Conservation (phyloP, 2,113 vertebrate genomes). For the Festucalex cinctus region DNA sequence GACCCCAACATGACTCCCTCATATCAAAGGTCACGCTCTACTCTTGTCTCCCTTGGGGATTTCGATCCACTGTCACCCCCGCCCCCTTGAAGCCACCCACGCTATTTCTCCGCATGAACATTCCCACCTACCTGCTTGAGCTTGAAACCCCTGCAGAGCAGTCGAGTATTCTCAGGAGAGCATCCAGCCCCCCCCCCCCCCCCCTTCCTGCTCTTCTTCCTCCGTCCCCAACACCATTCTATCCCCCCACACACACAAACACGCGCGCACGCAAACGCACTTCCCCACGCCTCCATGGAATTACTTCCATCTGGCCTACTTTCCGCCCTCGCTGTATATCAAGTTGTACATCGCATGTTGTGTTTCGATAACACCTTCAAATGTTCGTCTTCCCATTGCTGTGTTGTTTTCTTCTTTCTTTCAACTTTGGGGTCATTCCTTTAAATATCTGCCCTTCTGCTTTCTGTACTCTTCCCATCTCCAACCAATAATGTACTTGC, state of each 20-base stretch:
- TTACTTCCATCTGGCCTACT: constrained; percentile 76
- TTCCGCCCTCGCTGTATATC: constrained; percentile 57
- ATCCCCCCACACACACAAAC: constrained; percentile 8
- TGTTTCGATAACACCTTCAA: constrained; percentile 46
- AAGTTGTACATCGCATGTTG: constrained; percentile 50
- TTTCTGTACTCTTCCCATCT: constrained; percentile 20
- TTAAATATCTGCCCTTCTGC: background rate
- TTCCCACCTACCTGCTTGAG: constrained; percentile 65
- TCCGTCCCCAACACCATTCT: constrained; percentile 7
- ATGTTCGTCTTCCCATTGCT: constrained; percentile 33
- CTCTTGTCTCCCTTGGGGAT: constrained; percentile 26
- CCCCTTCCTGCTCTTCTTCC: constrained; percentile 20
- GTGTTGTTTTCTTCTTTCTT: constrained; percentile 23
- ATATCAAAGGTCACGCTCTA: constrained; percentile 54
- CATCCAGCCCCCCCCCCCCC: constrained; percentile 12
- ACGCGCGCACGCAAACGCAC: constrained; percentile 8
- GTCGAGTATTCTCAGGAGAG: constrained; percentile 58
- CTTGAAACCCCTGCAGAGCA: constrained; percentile 58
- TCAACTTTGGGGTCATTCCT: constrained; percentile 34
- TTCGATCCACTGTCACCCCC: constrained; percentile 3
- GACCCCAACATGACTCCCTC: constrained; percentile 47
- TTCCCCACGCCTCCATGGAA: constrained; percentile 54
- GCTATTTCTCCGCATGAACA: constrained; percentile 34
- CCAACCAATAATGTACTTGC: background rate
- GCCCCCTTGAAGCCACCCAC: constrained; percentile 44